Percentiles rank a stretch among this genome's conserved stretches.
phyloP scores from a whole-genome alignment of 2,888 invertebrate species.

The Acrobasis consociella region DNA sequence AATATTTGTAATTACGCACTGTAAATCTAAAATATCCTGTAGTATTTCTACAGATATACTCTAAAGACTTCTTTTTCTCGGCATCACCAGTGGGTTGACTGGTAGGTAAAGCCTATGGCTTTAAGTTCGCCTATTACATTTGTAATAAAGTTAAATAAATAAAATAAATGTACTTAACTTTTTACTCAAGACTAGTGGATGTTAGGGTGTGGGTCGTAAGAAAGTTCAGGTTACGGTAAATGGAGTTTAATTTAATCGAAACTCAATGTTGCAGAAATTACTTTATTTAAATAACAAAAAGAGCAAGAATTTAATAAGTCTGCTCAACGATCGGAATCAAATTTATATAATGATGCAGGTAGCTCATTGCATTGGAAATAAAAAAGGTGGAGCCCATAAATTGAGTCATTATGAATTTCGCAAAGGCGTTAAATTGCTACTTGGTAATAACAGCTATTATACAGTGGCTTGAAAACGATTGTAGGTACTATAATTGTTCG shows the following conservation, averaged over 20 bases:
- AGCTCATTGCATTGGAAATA: conserved; percentile 46
- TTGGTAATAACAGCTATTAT: conserved; percentile 65
- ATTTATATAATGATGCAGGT: conserved; percentile 56
- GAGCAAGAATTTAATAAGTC: conserved; percentile 31
- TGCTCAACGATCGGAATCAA: conserved; percentile 44
- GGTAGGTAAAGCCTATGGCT: too few species aligned
- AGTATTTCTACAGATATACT: too few species aligned
- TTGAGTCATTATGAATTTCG: conserved; percentile 73
- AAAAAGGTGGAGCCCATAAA: conserved; percentile 54
- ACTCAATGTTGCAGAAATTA: conserved; percentile 8
- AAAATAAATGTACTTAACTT: too few species aligned
- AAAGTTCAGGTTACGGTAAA: background rate
- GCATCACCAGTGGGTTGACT: too few species aligned
- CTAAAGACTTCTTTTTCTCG: too few species aligned
- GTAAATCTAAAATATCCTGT: too few species aligned
- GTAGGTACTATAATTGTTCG: conserved; percentile 40
- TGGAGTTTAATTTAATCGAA: background rate
- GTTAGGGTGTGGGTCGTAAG: background rate
- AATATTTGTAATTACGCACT: too few species aligned
- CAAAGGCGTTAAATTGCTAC: conserved; percentile 69
- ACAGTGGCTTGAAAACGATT: conserved; percentile 51
- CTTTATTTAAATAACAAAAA: conserved; percentile 24
- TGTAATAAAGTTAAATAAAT: too few species aligned
- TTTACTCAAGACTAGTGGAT: too few species aligned
- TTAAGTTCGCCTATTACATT: too few species aligned